Conservation (phyloP, 92 coral and sea anemone genomes). For the Bergia puertoricense region DNA sequence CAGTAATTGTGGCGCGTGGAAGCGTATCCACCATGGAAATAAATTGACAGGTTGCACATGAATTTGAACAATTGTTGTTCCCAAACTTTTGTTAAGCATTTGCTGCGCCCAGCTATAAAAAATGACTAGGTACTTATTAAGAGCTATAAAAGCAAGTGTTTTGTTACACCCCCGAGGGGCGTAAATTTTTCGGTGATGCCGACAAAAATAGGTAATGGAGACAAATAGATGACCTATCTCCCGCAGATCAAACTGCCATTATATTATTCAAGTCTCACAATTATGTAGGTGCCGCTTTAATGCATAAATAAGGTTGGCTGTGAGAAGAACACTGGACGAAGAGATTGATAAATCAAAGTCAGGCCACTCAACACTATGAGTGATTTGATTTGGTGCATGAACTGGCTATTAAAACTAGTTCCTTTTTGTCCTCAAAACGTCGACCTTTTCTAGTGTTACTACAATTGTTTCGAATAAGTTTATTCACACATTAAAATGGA, state of each 20-base stretch:
- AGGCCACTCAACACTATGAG: too few relatives aligned
- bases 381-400: too few relatives aligned
- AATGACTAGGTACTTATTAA: not conserved
- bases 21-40: not conserved
- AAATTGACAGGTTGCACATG: not conserved
- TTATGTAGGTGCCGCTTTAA: too few relatives aligned
- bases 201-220: not conserved
- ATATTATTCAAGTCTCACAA: not conserved
- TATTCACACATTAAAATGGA: too few relatives aligned
- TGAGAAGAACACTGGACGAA: too few relatives aligned
- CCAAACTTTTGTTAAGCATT: not conserved
- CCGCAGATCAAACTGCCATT: not conserved
- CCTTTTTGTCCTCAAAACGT: too few relatives aligned
- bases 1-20: constrained; percentile 15
- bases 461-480: too few relatives aligned
- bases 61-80: not conserved
- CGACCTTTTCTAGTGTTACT: too few relatives aligned
- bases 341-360: too few relatives aligned
- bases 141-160: not conserved
- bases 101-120: not conserved
- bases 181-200: not conserved
- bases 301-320: too few relatives aligned
- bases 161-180: too few relatives aligned
- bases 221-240: not conserved
- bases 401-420: too few relatives aligned